Evolutionary conservation across 2,888 invertebrate species (phyloP).

Genomic region (Neoitamus cyanurus): DNA sequence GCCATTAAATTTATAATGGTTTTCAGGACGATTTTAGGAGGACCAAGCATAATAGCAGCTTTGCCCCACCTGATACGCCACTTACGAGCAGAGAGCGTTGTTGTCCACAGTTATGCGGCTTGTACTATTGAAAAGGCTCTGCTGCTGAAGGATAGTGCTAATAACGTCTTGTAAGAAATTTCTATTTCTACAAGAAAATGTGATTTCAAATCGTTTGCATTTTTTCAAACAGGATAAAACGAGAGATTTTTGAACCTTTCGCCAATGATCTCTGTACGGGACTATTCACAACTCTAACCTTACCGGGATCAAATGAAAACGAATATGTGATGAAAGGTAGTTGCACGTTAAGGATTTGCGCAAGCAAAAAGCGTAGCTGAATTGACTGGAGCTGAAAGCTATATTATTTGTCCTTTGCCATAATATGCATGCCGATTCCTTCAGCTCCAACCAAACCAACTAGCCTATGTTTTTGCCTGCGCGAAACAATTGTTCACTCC

Average conservation of each 20-base stretch:
- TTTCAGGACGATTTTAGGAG: slow-evolving; percentile 89
- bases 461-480: too few species aligned
- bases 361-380: too few species aligned
- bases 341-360: too few species aligned
- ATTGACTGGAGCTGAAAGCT: too few species aligned
- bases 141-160: slow-evolving; percentile 75
- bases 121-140: slow-evolving; percentile 90
- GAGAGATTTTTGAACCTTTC: slow-evolving; percentile 74
- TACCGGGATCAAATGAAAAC: slow-evolving; percentile 86
- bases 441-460: too few species aligned
- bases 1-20: slow-evolving; percentile 96
- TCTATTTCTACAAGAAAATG: background rate
- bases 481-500: background rate
- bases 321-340: slow-evolving; percentile 94
- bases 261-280: slow-evolving; percentile 77
- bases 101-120: slow-evolving; percentile 96
- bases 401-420: too few species aligned
- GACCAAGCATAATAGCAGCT: slow-evolving; percentile 78
- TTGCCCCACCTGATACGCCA: slow-evolving; percentile 84
- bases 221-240: slow-evolving; percentile 68
- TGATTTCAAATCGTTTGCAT: background rate
- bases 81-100: slow-evolving; percentile 80
- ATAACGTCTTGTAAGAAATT: slow-evolving; percentile 69
- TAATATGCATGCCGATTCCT: too few species aligned
- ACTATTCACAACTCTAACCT: slow-evolving; percentile 80